Percentiles rank a stretch among this genome's conserved stretches.
Conservation (phyloP, 2,113 vertebrate genomes). For the Lophochroa leadbeateri region DNA sequence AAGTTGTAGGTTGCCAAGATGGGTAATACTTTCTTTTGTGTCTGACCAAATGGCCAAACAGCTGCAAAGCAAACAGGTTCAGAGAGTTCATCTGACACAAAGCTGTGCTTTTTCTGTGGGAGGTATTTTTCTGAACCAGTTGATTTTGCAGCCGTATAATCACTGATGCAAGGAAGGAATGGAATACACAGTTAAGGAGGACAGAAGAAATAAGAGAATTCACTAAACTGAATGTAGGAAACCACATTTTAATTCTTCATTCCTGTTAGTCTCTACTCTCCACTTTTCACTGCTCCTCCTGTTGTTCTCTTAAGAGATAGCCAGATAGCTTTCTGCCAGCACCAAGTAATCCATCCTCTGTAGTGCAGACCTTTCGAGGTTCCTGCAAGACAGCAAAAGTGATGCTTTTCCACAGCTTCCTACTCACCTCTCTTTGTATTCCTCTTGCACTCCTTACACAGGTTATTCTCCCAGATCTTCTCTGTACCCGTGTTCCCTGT, state of each 20-base stretch:
- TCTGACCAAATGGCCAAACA: not conserved
- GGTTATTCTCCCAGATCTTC: not conserved
- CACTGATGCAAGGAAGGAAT: not conserved
- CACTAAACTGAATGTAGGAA: not conserved
- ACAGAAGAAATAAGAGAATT: not conserved
- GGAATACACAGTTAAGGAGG: not conserved
- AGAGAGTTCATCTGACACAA: not conserved
- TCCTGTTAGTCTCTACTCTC: not conserved
- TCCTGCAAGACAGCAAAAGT: not conserved
- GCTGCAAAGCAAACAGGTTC: not conserved
- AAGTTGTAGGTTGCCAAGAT: not conserved
- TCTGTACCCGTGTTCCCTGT: not conserved
- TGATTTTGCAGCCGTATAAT: not conserved
- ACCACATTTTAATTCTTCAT: not conserved
- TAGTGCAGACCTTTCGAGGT: not conserved
- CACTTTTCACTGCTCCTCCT: not conserved
- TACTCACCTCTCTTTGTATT: not conserved
- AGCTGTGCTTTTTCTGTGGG: fast-evolving
- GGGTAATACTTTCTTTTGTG: not conserved
- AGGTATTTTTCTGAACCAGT: not conserved
- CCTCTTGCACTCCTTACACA: not conserved
- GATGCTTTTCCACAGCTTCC: not conserved
- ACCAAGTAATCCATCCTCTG: not conserved
- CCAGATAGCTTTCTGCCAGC: not conserved
- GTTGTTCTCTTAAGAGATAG: not conserved